Percentiles rank a stretch among this genome's conserved stretches.
phyloP scores from a whole-genome alignment of 1,140 invertebrate species.

The Trachymyrmex cornetzi region DNA sequence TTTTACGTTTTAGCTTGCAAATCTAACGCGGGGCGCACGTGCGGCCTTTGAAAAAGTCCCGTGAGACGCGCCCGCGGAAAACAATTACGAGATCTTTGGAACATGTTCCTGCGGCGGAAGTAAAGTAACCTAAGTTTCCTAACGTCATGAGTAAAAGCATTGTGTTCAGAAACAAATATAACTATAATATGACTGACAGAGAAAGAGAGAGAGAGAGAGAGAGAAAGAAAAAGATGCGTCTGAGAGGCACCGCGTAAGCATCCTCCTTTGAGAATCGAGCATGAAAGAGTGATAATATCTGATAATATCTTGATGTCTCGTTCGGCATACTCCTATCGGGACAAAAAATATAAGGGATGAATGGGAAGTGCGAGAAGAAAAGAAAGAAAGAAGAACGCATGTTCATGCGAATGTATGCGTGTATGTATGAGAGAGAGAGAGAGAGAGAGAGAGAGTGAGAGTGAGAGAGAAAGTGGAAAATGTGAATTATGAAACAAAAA shows the following conservation, averaged over 20 bases:
- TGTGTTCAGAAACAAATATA: slow-evolving; percentile 87
- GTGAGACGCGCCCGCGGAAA: background rate
- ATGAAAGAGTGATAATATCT: slow-evolving; percentile 62
- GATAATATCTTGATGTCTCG: slow-evolving; percentile 73
- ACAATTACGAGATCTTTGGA: slow-evolving; percentile 73
- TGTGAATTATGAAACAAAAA: slow-evolving; percentile 80
- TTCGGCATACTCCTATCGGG: slow-evolving; percentile 81
- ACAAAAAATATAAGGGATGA: slow-evolving; percentile 83
- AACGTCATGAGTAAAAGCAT: slow-evolving; percentile 87
- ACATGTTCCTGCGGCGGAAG: slow-evolving; percentile 81
- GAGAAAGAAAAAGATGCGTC: slow-evolving; percentile 73
- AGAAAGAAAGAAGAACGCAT: background rate
- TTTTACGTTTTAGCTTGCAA: slow-evolving; percentile 1
- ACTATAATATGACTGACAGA: slow-evolving; percentile 85
- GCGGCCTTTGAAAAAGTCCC: slow-evolving; percentile 7
- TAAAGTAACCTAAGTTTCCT: slow-evolving; percentile 86
- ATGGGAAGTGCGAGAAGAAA: slow-evolving; percentile 68
- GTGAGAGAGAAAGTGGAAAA: slow-evolving; percentile 66
- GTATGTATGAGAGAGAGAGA: slow-evolving; percentile 3
- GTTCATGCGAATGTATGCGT: background rate
- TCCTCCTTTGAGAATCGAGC: slow-evolving; percentile 77
- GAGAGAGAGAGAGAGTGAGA: background rate
- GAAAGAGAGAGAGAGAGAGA: background rate
- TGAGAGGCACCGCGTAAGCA: slow-evolving; percentile 82
- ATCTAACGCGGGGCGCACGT: background rate